Percentiles rank a stretch among this genome's conserved stretches.
These are phyloP conservation scores for Myotis yumanensis DNA, from an alignment of 2,113 vertebrate genomes.

Conservation along the genomic window DNA sequence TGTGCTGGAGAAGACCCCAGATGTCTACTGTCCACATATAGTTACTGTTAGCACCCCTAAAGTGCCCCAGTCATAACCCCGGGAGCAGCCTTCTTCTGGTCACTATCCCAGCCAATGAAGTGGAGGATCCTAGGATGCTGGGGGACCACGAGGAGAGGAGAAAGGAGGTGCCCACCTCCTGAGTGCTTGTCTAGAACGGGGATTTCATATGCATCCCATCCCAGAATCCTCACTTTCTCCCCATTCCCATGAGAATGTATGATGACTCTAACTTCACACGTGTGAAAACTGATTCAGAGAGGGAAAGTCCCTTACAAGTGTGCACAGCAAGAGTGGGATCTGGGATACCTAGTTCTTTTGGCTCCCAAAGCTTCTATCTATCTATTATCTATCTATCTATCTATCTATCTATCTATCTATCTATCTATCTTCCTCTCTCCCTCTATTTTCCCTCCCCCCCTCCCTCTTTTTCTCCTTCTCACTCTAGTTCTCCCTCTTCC, in stretches of 20 bases:
- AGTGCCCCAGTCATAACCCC: neutral
- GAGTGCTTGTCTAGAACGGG: rapidly evolving
- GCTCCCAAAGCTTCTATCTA: neutral
- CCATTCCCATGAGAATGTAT: neutral
- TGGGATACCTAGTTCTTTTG: neutral
- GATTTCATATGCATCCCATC: rapidly evolving
- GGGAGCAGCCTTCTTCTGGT: neutral
- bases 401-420: no score
- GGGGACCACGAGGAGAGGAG: neutral
- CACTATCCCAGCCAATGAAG: neutral
- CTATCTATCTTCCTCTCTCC: neutral
- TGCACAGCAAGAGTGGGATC: rapidly evolving
- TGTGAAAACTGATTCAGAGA: neutral
- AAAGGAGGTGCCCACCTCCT: rapidly evolving
- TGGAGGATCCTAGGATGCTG: neutral
- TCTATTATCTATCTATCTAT: no score
- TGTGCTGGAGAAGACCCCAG: neutral
- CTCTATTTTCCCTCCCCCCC: rapidly evolving
- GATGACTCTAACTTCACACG: no score
- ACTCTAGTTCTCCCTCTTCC: rapidly evolving
- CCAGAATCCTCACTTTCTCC: neutral
- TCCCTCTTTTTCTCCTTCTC: no score
- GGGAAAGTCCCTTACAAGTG: no score
- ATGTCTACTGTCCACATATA: neutral
- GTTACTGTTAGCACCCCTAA: neutral